phyloP scores from a whole-genome alignment of 2,113 vertebrate genomes.

The Struthidea cinerea region DNA sequence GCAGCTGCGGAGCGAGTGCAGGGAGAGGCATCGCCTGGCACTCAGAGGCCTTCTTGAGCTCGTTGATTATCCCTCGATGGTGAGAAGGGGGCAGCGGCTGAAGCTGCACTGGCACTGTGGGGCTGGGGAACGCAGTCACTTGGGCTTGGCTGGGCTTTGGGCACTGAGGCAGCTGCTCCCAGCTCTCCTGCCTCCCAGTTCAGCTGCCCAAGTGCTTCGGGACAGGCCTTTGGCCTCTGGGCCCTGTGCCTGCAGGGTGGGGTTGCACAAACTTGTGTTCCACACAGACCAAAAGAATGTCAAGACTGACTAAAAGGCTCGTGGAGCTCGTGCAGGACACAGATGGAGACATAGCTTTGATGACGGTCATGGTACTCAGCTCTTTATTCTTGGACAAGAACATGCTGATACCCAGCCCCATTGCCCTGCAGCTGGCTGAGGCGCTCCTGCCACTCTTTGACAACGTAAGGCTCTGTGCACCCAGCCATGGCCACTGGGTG shows the following conservation, averaged over 20 bases:
- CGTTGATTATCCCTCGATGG: too few species aligned
- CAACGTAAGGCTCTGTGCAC: too few species aligned
- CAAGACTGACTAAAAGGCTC: background rate
- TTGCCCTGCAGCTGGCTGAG: too few species aligned
- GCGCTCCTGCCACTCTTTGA: too few species aligned
- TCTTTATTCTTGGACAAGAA: background rate
- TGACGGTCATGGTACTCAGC: background rate
- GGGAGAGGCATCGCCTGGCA: too few species aligned
- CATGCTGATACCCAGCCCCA: too few species aligned
- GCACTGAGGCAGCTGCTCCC: background rate
- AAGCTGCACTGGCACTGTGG: too few species aligned
- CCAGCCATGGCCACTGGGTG: too few species aligned
- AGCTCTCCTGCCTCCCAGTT: background rate
- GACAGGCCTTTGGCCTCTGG: background rate
- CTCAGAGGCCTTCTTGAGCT: too few species aligned
- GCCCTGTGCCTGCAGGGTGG: background rate
- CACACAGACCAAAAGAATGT: background rate
- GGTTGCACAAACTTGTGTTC: background rate
- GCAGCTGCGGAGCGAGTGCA: too few species aligned
- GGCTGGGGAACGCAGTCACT: too few species aligned
- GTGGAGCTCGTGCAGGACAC: background rate
- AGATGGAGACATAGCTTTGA: background rate
- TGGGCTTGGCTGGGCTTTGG: background rate
- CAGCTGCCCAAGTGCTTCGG: background rate
- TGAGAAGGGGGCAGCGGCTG: too few species aligned